Conservation (phyloP, 2,113 vertebrate species). For the Aldabrachelys gigantea region DNA sequence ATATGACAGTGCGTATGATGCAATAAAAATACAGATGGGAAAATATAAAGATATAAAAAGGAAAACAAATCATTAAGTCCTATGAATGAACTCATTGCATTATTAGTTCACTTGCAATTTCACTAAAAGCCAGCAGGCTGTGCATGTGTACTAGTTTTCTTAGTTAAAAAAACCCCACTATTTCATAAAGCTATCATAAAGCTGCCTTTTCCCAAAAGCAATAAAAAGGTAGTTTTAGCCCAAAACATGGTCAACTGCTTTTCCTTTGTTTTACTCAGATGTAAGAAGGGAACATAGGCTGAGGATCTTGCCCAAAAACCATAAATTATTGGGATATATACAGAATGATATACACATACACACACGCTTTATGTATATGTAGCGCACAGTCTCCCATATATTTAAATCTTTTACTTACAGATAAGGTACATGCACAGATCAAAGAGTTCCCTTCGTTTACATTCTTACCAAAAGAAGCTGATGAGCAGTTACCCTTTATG, state of each 20-base stretch:
- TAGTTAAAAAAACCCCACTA: not conserved
- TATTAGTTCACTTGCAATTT: not conserved
- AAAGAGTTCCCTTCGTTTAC: not conserved
- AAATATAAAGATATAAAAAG: not conserved
- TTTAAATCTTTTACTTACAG: not conserved
- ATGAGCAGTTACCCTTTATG: not conserved
- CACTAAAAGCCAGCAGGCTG: slow-evolving; percentile 47
- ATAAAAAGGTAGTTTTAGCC: not conserved
- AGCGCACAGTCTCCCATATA: not conserved
- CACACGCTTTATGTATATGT: not conserved
- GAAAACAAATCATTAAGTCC: not conserved
- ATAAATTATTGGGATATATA: not conserved
- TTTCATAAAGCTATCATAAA: not conserved
- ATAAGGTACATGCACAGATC: not conserved
- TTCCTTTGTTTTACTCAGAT: not conserved
- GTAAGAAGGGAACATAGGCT: not conserved
- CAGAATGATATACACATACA: not conserved
- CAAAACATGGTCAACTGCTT: fast-evolving
- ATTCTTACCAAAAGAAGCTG: not conserved
- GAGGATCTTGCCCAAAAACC: not conserved
- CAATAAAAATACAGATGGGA: not conserved
- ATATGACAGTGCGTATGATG: not conserved
- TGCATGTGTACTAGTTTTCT: slow-evolving; percentile 33
- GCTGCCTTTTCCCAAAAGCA: not conserved
- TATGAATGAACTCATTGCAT: fast-evolving